Evolutionary conservation across 2,797 vertebrate species (phyloP).

Genomic region (Oryzias dopingdopingensis): DNA sequence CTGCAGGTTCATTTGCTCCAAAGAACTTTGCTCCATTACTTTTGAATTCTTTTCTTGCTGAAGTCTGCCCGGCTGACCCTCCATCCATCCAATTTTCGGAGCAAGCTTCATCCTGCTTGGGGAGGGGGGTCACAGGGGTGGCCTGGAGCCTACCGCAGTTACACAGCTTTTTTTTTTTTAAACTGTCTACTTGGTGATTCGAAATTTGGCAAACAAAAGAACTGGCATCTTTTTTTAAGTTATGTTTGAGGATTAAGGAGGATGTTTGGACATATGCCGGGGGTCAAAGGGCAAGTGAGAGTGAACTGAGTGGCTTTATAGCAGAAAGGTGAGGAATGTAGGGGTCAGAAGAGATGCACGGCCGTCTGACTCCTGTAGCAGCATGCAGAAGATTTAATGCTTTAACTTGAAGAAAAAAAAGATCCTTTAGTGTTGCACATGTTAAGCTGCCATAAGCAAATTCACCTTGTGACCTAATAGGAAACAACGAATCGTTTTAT

Average conservation of each 20-base stretch:
- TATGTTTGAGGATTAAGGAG: constrained; percentile 54
- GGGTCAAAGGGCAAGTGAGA: constrained; percentile 59
- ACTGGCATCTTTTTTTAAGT: constrained; percentile 41
- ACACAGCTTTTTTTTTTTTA: constrained; percentile 13
- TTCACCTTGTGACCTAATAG: constrained; percentile 16
- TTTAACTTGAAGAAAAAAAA: constrained; percentile 20
- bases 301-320: constrained; percentile 51
- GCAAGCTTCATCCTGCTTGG: too few relatives aligned
- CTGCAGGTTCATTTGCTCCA: constrained; percentile 10
- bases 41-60: too few relatives aligned
- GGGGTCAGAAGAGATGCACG: constrained; percentile 52
- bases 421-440: constrained; percentile 20
- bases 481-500: constrained; percentile 5
- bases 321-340: constrained; percentile 69
- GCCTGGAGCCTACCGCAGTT: too few relatives aligned
- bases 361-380: constrained; percentile 29
- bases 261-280: constrained; percentile 71
- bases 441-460: constrained; percentile 1
- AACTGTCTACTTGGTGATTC: constrained; percentile 1
- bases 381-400: constrained; percentile 13
- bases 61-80: too few relatives aligned
- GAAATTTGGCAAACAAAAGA: constrained; percentile 9
- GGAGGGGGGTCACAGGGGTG: too few relatives aligned
- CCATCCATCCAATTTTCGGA: too few relatives aligned
- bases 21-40: too few relatives aligned